Percentiles rank a stretch among this genome's conserved stretches.
phyloP scores from a whole-genome alignment of 2,797 vertebrate species.

The Dromococcyx pavoninus region DNA sequence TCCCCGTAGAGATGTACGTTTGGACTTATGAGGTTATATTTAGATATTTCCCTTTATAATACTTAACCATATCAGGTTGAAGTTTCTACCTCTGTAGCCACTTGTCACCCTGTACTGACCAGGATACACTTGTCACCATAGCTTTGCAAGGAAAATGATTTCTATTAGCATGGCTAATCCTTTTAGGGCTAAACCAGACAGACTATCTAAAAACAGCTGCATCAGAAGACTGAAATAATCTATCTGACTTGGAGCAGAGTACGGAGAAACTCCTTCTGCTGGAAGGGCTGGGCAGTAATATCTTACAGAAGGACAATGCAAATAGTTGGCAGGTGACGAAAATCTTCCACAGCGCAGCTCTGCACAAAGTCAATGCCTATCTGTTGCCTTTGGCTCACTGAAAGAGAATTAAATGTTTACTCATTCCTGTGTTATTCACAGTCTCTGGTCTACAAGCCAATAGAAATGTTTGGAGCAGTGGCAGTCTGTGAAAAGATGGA shows the following conservation, averaged over 20 bases:
- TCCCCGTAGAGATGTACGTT: neutral
- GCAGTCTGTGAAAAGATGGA: neutral
- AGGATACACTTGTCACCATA: neutral
- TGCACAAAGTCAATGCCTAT: neutral
- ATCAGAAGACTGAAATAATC: neutral
- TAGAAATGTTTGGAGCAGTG: neutral
- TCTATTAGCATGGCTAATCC: neutral
- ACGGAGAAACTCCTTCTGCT: neutral
- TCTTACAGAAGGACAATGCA: neutral
- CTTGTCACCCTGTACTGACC: neutral
- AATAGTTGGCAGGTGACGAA: neutral
- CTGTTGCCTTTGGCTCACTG: neutral
- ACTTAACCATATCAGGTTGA: neutral
- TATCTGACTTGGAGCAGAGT: neutral
- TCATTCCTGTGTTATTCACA: neutral
- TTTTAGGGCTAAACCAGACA: neutral
- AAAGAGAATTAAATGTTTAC: neutral
- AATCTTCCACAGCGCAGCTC: neutral
- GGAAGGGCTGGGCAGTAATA: neutral
- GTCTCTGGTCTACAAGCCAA: neutral
- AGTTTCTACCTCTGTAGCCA: neutral
- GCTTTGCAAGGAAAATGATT: neutral
- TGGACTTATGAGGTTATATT: neutral
- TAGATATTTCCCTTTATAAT: neutral
- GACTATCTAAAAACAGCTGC: neutral